A percentile compares a stretch with the other conserved stretches of the same genome.
These are phyloP conservation scores for Piprites chloris DNA, from an alignment of 2,113 vertebrate species.

Conservation along the genomic window DNA sequence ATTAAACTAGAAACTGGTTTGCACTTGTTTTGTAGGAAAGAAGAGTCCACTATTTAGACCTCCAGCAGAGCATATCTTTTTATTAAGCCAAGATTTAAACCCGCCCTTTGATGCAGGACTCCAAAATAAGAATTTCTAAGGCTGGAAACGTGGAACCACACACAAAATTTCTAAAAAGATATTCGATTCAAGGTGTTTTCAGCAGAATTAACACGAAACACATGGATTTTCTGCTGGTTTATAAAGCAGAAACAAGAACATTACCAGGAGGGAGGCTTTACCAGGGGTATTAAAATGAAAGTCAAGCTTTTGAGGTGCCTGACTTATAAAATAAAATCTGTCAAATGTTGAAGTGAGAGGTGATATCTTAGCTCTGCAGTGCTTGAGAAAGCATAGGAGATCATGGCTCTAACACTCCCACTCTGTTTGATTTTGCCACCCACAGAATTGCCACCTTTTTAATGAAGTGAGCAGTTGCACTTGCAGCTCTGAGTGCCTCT, in stretches of 20 bases:
- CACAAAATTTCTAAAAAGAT: neutral
- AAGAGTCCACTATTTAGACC: neutral
- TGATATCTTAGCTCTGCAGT: neutral
- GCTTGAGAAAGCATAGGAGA: neutral
- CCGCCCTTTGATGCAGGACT: neutral
- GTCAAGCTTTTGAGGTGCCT: neutral
- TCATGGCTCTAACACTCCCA: slow-evolving; percentile 12
- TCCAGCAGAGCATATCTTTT: neutral
- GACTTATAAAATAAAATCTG: neutral
- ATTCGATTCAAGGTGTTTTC: neutral
- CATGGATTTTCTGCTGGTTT: neutral
- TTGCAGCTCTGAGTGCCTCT: neutral
- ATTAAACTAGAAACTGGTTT: neutral
- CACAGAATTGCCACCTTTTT: slow-evolving; percentile 14
- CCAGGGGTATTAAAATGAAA: neutral
- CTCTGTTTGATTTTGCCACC: slow-evolving; percentile 32
- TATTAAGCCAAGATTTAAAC: neutral
- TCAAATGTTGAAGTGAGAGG: slow-evolving; percentile 22
- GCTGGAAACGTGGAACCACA: neutral
- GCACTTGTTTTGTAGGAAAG: neutral
- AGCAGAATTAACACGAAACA: neutral
- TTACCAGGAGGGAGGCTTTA: neutral
- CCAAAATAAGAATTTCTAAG: neutral
- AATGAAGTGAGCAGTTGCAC: slow-evolving; percentile 48
- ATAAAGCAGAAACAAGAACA: neutral